These are phyloP conservation scores for Chanos chanos DNA, from an alignment of 2,797 vertebrate species.

Conservation along the genomic window DNA sequence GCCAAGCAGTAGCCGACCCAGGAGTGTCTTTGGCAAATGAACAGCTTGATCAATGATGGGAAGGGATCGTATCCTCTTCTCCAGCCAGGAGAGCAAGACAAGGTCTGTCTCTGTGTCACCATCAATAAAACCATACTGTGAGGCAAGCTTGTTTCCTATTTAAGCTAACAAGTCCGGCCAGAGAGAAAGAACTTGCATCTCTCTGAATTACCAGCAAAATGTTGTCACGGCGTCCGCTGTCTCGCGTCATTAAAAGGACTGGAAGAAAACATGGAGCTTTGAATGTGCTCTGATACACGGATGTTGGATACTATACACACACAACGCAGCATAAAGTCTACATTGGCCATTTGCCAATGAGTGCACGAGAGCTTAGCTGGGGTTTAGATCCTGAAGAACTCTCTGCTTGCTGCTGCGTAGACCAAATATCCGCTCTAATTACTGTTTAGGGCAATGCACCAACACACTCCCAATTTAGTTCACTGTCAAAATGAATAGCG, in stretches of 20 bases:
- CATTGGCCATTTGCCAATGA: conserved; percentile 28
- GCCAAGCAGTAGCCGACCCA: conserved; percentile 31
- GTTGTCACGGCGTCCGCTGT: too few species aligned
- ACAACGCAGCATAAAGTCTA: conserved; percentile 49
- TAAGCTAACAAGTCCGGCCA: too few species aligned
- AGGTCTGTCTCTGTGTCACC: conserved; percentile 16
- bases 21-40: conserved; percentile 49
- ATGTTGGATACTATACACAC: conserved; percentile 29
- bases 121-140: background rate
- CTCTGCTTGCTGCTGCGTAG: conserved; percentile 8
- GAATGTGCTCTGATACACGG: conserved; percentile 47
- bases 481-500: conserved; percentile 52
- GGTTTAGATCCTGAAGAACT: conserved; percentile 34
- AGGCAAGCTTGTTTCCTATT: conserved; percentile 51
- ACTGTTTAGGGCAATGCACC: conserved; percentile 50
- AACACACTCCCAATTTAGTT: conserved; percentile 51
- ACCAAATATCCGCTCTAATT: conserved; percentile 53
- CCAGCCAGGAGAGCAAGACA: too few species aligned
- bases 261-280: too few species aligned
- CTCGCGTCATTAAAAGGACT: too few species aligned
- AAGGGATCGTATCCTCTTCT: conserved; percentile 24
- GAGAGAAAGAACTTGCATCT: too few species aligned
- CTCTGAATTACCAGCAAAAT: too few species aligned
- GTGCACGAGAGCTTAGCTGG: conserved; percentile 14
- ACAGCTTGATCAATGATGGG: conserved; percentile 56